Base-by-base conservation (phyloP, 1,140 invertebrate genomes). In the Colletes gigas region DNA sequence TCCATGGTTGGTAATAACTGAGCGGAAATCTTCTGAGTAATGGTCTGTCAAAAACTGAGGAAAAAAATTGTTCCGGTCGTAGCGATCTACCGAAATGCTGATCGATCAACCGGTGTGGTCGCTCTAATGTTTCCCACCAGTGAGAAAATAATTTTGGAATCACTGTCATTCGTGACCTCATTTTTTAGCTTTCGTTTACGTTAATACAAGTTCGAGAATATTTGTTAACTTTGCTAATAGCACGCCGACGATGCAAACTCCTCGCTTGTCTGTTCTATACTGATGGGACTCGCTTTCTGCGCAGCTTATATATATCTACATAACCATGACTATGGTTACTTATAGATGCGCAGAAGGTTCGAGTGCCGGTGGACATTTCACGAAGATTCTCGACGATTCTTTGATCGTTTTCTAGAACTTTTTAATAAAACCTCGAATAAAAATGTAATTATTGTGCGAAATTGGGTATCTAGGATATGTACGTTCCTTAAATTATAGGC, bases 91-190 rank as follows among this genome's bases (percentile, higher is more conserved):
- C 92, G 59, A 93, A 93, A 73, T 90, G 88, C 47, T 93, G 90
- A 50, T 93, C 90, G 7, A 92, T 67, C 1, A 92, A 74, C 7
- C 89, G 88, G 60, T 89, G 87, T 6, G 92, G 89, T 17, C 81
- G 84, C 0, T 89, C 86, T 69, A 92, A 69, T 5, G 89, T 89
- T 54, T 93, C 92, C 89, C 90, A 92, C 90, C 89, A 92, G 44
- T 92, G 86, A 9, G 88, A 90, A 62, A 92, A 89, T 8, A 92
- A 41, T 80, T 88, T 92, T 57, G 91, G 91, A 67, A 92, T 83
- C 12, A 92, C 39, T 6, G 82, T 75, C 74, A 91, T 83, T 86
- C 90, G 88, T 50, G 87, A 88, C 81, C 88, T 82, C 90, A 92
- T 92, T 67, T 78, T 68, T 55, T 0, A 68, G 57, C 21, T 47